A percentile compares a stretch with the other conserved stretches of the same genome.
These are phyloP conservation scores for Labeo catla DNA, from an alignment of 2,113 vertebrate genomes.

Conservation along the genomic window DNA sequence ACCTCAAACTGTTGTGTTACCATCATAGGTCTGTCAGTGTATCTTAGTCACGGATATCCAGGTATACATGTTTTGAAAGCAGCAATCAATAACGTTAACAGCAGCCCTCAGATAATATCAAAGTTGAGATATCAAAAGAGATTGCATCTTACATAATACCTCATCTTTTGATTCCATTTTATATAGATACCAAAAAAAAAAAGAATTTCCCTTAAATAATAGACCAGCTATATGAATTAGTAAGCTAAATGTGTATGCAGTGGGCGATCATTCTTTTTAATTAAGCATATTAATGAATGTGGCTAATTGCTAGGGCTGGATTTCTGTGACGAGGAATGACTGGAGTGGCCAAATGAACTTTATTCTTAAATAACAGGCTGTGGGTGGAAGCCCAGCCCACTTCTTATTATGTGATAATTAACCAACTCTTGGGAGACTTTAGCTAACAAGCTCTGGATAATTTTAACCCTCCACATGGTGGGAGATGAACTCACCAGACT, in stretches of 20 bases:
- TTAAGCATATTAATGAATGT: constrained; percentile 66
- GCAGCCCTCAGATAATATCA: not conserved
- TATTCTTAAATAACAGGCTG: constrained; percentile 70
- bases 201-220: not conserved
- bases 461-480: constrained; percentile 67
- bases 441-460: constrained; percentile 73
- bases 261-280: constrained; percentile 54
- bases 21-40: not conserved
- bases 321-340: constrained; percentile 67
- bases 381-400: constrained; percentile 63
- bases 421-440: constrained; percentile 70
- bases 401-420: constrained; percentile 80
- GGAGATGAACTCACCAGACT: constrained; percentile 17
- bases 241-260: not conserved
- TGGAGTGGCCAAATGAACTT: constrained; percentile 64
- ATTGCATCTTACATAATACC: not conserved
- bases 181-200: not conserved
- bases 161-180: not conserved
- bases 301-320: constrained; percentile 66
- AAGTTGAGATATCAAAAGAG: not conserved
- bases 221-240: not conserved
- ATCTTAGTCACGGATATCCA: not conserved
- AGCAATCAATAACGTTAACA: not conserved
- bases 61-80: not conserved
- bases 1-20: not conserved